Evolutionary conservation across 1,140 invertebrate genomes (phyloP), one percentile per base, ranked within the genome.

Genomic region (Brachystomella parvula): DNA sequence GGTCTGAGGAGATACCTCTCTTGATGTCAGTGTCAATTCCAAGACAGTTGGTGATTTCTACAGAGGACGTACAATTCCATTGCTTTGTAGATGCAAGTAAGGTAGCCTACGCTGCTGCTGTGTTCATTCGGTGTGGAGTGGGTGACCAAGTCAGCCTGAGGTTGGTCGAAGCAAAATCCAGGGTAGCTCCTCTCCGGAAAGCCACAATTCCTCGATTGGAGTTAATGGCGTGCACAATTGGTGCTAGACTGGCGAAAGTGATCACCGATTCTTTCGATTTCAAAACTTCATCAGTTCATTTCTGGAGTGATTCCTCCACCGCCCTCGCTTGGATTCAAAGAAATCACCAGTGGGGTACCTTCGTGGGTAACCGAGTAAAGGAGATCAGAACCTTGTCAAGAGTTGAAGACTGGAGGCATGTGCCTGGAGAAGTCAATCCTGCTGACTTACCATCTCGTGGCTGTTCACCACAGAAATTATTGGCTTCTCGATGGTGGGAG

Each of bases 291-390:
- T 21, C 17, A 47, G 61, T 53, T 21, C 12, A 17, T 0, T 67
- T 59, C 31, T 70, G 68, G 68, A 49, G 28, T 12, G 65, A 70
- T 49, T 70, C 68, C 6, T 17, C 47, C 24, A 70, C 65, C 19
- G 65, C 66, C 2, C 28, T 70, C 1, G 32, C 21, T 2, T 70
- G 68, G 65, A 67, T 70, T 24, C 0, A 24, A 21, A 66, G 29
- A 0, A 39, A 53, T 17, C 53, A 57, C 21, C 24, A 39, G 2
- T 64, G 31, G 26, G 21, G 47, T n/a, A 61, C 63, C 2, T 74
- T 73, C 62, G 71, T 73, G 2, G n/a, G 21, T 15, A 73, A 73
- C 33, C 49, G 68, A 31, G 69, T 70, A 9, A 57, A 73, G 49
- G 68, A 74, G 49, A 73, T 74, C 15, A 12, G 47, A 3, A 39